Percentiles rank a stretch among this genome's conserved stretches.
Conservation (phyloP, 1,140 invertebrate species). For the Bombus turneri region DNA sequence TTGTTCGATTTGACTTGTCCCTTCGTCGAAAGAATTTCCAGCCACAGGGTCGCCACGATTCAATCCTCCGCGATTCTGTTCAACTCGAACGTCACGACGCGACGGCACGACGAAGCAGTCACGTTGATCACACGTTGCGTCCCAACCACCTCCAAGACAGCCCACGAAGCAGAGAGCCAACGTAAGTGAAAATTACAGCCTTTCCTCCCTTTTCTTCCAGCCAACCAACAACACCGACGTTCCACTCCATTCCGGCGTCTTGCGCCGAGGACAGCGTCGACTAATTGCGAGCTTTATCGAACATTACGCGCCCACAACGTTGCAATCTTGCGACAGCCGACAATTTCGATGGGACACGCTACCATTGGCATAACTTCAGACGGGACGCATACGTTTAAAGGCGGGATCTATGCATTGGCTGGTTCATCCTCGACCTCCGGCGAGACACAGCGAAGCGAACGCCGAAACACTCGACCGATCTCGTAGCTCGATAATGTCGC, state of each 20-base stretch:
- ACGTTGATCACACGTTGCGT: conserved; percentile 12
- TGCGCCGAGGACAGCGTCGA: conserved; percentile 33
- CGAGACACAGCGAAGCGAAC: conserved; percentile 11
- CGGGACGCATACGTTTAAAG: conserved; percentile 36
- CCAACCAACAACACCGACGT: conserved; percentile 20
- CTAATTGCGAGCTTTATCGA: conserved; percentile 66
- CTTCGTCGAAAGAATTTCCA: not conserved
- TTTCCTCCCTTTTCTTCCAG: conserved; percentile 21
- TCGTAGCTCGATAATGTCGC: conserved; percentile 38
- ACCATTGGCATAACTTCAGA: conserved; percentile 39
- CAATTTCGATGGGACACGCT: conserved; percentile 67
- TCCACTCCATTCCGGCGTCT: conserved; percentile 23
- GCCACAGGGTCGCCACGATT: too few species aligned
- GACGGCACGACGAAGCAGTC: not conserved
- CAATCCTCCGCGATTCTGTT: not conserved
- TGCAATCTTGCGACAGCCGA: conserved; percentile 64
- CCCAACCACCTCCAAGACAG: too few species aligned
- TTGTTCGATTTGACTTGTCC: too few species aligned
- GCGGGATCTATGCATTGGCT: conserved; percentile 67
- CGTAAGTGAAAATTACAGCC: conserved; percentile 58
- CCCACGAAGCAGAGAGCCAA: too few species aligned
- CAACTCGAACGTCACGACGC: not conserved
- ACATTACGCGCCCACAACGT: conserved; percentile 65
- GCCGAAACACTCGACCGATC: conserved; percentile 51
- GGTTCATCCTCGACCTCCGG: conserved; percentile 52